Evolutionary conservation across 2,113 vertebrate genomes (phyloP).

Genomic region (Gadus chalcogrammus): DNA sequence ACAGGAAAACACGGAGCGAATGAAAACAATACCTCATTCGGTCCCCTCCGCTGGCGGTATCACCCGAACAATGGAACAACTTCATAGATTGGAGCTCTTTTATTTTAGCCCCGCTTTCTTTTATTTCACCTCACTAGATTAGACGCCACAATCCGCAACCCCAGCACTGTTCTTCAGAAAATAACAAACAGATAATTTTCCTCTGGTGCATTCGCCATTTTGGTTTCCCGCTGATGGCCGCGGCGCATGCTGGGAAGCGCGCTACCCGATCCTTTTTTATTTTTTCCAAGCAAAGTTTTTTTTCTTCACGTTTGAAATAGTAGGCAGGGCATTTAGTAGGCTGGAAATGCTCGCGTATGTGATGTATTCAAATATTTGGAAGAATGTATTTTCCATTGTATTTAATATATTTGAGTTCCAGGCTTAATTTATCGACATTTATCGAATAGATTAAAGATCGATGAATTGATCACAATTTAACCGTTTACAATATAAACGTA

Average conservation of each 20-base stretch:
- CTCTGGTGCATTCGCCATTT: slow-evolving; percentile 82
- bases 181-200: slow-evolving; percentile 73
- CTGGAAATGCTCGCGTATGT: too few species aligned
- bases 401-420: neutral
- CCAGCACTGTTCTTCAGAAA: slow-evolving; percentile 54
- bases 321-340: slow-evolving; percentile 45
- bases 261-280: slow-evolving; percentile 30
- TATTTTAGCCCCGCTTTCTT: slow-evolving; percentile 20
- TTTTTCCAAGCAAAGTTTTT: neutral
- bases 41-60: slow-evolving; percentile 76
- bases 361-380: too few species aligned
- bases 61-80: slow-evolving; percentile 62
- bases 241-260: slow-evolving; percentile 83
- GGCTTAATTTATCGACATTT: too few species aligned
- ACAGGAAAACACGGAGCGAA: slow-evolving; percentile 59
- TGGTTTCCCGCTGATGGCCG: slow-evolving; percentile 87
- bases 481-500: too few species aligned
- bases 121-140: neutral
- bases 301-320: slow-evolving; percentile 58
- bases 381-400: neutral
- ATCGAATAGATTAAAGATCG: too few species aligned
- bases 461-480: too few species aligned
- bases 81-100: neutral
- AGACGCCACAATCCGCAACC: slow-evolving; percentile 12
- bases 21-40: slow-evolving; percentile 83